Base-by-base conservation (phyloP, 1,140 invertebrate species). In the Samia ricini region DNA sequence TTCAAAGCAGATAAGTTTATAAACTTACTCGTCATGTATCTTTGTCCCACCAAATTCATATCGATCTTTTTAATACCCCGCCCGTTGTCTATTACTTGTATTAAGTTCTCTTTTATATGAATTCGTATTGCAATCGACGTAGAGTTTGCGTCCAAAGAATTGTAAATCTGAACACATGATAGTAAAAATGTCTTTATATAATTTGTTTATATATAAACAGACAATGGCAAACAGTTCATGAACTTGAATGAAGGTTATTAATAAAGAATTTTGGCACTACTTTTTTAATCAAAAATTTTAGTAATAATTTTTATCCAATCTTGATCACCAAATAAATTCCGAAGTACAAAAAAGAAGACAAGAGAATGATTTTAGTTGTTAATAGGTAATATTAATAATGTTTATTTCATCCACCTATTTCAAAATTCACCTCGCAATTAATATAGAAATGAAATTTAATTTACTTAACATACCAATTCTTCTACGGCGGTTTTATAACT, bases 11-110 rank as follows among this genome's bases (percentile, higher is more conserved):
- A 68, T 0, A 93, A 60, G 60, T 84, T 77, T 56, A 91, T 77
- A 73, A 92, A 93, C 83, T 94, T 95, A 76, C 93, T 95, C 1
- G 94, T 94, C 36, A 90, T 81, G 79, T 94, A 92, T 68, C 92
- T 92, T 66, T 85, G 77, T 33, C 93, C 94, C 51, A 94, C 64
- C 19, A 89, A 59, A 29, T 91, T 69, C 66, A 94, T 79, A 74
- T 94, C 90, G 36, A 78, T 64, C 59, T 77, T 66, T 8, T 74
- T 64, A 26, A 95, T 92, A 21, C 94, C 94, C 66, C 60, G 56
- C 4, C 94, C 94, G 90, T 95, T 94, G 70, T 95, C 94, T 49
- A 94, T 89, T 8, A 95, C 92, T 89, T 94, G 93, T 61, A 95
- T 88, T 65, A 90, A 91, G 71, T 91, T 91, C 61, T 89, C 91